phyloP scores from a whole-genome alignment of 2,113 vertebrate genomes.

The Psophia crepitans region DNA sequence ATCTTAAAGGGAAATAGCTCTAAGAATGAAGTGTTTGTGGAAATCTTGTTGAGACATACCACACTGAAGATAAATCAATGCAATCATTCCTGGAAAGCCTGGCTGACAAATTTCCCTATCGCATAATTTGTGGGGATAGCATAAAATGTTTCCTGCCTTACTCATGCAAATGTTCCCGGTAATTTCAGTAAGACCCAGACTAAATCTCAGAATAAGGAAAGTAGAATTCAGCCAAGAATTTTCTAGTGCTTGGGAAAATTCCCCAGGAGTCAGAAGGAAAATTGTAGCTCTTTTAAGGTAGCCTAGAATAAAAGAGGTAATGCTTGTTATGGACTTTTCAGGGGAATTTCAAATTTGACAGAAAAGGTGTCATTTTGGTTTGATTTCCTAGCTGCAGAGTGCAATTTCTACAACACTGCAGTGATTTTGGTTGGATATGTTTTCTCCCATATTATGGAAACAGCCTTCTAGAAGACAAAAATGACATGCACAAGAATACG shows the following conservation, averaged over 20 bases:
- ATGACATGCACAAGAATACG: not conserved
- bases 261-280: not conserved
- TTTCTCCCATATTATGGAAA: not conserved
- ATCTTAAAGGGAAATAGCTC: conserved; percentile 41
- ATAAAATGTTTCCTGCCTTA: conserved; percentile 51
- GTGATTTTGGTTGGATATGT: not conserved
- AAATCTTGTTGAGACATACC: conserved; percentile 59
- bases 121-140: conserved; percentile 7
- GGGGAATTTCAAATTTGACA: not conserved
- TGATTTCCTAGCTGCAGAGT: not conserved
- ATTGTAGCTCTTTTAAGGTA: not conserved
- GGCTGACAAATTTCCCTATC: conserved; percentile 55
- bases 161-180: not conserved
- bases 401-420: not conserved
- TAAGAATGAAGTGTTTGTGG: conserved; percentile 52
- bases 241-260: not conserved
- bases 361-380: not conserved
- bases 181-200: conserved; percentile 5
- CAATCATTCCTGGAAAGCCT: conserved; percentile 48
- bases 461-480: not conserved
- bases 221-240: not conserved
- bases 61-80: conserved; percentile 50
- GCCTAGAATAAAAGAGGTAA: not conserved
- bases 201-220: not conserved
- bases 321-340: not conserved